A percentile compares a stretch with the other conserved stretches of the same genome.
phyloP scores from a whole-genome alignment of 2,113 vertebrate species.

The Poeciliopsis turrubarensis region DNA sequence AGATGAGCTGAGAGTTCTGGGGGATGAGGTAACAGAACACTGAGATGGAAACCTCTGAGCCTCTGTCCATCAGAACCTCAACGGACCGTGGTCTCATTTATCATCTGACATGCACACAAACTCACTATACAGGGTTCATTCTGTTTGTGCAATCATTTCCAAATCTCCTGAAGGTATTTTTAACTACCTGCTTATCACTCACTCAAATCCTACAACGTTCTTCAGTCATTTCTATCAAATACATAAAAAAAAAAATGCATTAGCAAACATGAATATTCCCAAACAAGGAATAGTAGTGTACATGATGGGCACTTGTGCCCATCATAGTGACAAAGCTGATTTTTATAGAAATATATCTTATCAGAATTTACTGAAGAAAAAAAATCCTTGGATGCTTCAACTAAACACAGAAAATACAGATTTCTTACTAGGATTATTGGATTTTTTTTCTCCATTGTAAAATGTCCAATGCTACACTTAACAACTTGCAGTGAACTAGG shows the following conservation, averaged over 20 bases:
- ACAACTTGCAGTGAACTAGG: slow-evolving; percentile 25
- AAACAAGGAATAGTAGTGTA: slow-evolving; percentile 2
- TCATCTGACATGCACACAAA: slow-evolving; percentile 51
- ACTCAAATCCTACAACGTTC: background rate
- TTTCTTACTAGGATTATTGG: slow-evolving; percentile 24
- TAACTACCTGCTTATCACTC: slow-evolving; percentile 4
- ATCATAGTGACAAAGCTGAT: slow-evolving; percentile 12
- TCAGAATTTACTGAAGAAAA: slow-evolving; percentile 23
- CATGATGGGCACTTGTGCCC: slow-evolving; percentile 7
- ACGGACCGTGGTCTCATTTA: slow-evolving; percentile 65
- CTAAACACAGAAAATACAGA: slow-evolving; percentile 51
- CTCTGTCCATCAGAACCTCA: slow-evolving; percentile 70
- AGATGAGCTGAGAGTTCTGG: slow-evolving; percentile 67
- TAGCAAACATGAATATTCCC: background rate
- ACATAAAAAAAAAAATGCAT: slow-evolving; percentile 8
- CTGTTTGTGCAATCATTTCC: background rate
- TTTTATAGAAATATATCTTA: background rate
- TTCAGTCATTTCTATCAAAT: slow-evolving; percentile 14
- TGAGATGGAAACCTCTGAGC: slow-evolving; percentile 58
- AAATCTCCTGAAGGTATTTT: slow-evolving; percentile 6
- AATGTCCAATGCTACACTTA: slow-evolving; percentile 18
- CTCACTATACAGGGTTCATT: slow-evolving; percentile 4
- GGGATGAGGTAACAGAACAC: slow-evolving; percentile 71
- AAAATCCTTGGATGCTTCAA: slow-evolving; percentile 45
- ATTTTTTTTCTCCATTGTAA: slow-evolving; percentile 21